phyloP scores from a whole-genome alignment of 2,797 vertebrate genomes.

The Propithecus deckenii region DNA sequence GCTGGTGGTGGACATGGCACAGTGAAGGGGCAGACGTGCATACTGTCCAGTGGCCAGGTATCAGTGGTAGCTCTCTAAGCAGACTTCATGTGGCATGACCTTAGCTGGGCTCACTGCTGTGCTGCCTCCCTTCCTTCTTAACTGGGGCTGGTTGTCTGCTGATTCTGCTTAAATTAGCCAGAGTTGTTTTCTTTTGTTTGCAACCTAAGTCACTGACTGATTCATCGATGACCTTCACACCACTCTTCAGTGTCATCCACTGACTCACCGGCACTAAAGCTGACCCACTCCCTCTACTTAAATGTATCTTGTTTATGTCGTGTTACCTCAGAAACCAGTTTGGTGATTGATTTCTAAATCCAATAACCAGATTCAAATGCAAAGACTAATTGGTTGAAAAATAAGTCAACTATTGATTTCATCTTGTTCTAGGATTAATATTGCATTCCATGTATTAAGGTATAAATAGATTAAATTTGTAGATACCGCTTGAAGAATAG shows the following conservation, averaged over 20 bases:
- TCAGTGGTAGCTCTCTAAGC: background rate
- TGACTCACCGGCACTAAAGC: background rate
- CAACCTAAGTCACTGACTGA: background rate
- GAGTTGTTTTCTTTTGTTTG: background rate
- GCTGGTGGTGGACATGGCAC: background rate
- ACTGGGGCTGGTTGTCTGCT: background rate
- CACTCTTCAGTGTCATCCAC: background rate
- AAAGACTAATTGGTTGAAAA: background rate
- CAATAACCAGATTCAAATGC: background rate
- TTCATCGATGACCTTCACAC: background rate
- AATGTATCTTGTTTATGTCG: background rate
- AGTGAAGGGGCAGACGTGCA: background rate
- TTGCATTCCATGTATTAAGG: background rate
- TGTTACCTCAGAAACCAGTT: background rate
- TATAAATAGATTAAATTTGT: background rate
- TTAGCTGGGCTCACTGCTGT: background rate
- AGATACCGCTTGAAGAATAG: background rate
- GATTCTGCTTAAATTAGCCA: background rate
- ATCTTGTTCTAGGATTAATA: background rate
- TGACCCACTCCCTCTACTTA: background rate
- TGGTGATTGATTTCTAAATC: background rate
- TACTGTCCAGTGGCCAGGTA: background rate
- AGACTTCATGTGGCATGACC: background rate
- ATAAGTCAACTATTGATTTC: background rate
- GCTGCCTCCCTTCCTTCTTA: background rate